Conservation (phyloP, 2,797 vertebrate genomes). For the Pogoniulus pusillus region DNA sequence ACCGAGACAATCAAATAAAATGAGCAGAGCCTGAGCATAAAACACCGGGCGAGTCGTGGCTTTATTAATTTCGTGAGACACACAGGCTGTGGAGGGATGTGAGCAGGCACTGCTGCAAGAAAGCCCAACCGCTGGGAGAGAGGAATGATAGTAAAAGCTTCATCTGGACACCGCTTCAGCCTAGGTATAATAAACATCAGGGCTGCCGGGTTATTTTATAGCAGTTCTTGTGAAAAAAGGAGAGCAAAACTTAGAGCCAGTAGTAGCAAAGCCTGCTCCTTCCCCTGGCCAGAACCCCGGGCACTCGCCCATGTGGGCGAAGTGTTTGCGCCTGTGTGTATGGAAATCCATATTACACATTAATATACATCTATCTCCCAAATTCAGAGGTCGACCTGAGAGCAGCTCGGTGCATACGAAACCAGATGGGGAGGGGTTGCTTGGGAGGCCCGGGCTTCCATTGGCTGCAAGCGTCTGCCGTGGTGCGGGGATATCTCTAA, state of each 20-base stretch:
- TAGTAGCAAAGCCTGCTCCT: background rate
- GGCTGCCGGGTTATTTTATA: constrained; percentile 44
- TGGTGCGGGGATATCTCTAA: constrained; percentile 97
- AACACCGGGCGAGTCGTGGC: constrained; percentile 8
- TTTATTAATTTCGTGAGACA: constrained; percentile 61
- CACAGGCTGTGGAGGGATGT: background rate
- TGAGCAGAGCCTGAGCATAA: constrained; percentile 29
- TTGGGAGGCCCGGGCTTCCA: constrained; percentile 86
- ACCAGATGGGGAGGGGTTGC: constrained; percentile 93
- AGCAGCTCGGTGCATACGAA: constrained; percentile 82
- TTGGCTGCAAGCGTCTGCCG: constrained; percentile 92
- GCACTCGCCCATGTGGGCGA: background rate
- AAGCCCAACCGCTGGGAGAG: background rate
- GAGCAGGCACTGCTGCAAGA: background rate
- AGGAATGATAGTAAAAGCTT: constrained; percentile 40
- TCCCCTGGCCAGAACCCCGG: background rate
- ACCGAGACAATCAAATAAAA: constrained; percentile 47
- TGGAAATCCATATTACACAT: constrained; percentile 71
- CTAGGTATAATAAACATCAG: constrained; percentile 56
- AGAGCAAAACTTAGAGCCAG: constrained; percentile 10
- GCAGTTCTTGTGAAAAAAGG: constrained; percentile 15
- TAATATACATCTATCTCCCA: constrained; percentile 80
- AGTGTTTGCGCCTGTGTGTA: background rate
- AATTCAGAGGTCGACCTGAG: constrained; percentile 87
- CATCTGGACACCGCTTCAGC: constrained; percentile 37